phyloP scores from a whole-genome alignment of 2,113 vertebrate species.

The Psammodynastes pulverulentus region DNA sequence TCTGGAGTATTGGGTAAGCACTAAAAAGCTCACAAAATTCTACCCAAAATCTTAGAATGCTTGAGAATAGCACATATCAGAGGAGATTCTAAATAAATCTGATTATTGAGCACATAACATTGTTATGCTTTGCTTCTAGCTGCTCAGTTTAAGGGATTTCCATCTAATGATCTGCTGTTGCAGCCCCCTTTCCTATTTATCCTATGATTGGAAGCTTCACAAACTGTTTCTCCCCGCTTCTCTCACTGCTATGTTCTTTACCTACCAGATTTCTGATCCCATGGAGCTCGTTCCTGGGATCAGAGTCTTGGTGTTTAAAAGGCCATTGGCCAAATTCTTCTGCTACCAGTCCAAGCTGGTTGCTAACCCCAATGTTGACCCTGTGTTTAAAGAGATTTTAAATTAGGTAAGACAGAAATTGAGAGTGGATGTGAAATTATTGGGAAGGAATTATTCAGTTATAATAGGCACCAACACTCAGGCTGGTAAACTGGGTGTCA shows the following conservation, averaged over 20 bases:
- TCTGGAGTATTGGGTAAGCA: background rate
- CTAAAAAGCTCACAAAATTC: background rate
- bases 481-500: background rate
- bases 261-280: background rate
- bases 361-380: background rate
- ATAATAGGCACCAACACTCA: background rate
- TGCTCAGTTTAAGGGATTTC: background rate
- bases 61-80: background rate
- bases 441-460: background rate
- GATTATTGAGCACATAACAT: background rate
- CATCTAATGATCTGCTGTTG: background rate
- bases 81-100: background rate
- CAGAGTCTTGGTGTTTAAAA: background rate
- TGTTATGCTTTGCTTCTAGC: background rate
- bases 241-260: background rate
- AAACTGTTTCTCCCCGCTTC: background rate
- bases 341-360: background rate
- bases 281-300: background rate
- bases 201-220: background rate
- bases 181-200: background rate
- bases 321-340: background rate
- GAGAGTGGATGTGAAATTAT: background rate
- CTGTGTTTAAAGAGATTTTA: background rate
- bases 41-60: background rate
- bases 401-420: background rate